These are phyloP conservation scores for Ceriagrion tenellum DNA, from an alignment of 2,888 invertebrate species.

Conservation along the genomic window DNA sequence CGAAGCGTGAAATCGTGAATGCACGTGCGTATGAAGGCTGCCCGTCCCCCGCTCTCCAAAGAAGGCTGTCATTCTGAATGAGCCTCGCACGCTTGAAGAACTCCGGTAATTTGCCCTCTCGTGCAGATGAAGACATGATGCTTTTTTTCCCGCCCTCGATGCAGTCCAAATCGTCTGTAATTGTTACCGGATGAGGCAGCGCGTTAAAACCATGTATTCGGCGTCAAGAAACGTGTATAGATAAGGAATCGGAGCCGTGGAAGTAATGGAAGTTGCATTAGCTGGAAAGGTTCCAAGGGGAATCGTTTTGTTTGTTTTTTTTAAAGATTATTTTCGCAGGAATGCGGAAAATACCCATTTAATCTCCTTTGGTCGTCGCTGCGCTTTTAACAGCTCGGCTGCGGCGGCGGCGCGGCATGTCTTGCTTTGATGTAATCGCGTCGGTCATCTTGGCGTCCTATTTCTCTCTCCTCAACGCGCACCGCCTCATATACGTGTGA, in stretches of 20 bases:
- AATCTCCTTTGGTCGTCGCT: neutral
- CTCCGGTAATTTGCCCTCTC: neutral
- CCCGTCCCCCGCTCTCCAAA: neutral
- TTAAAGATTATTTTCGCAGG: neutral
- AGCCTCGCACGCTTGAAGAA: neutral
- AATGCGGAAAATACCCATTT: constrained; percentile 22
- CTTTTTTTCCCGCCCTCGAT: neutral
- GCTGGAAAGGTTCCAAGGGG: neutral
- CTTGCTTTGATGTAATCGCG: neutral
- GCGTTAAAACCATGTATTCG: neutral
- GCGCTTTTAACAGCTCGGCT: neutral
- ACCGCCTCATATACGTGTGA: neutral
- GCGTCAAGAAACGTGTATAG: neutral
- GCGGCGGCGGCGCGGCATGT: neutral
- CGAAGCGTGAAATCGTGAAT: neutral
- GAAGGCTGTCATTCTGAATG: neutral
- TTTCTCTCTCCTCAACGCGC: neutral
- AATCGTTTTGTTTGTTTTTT: neutral
- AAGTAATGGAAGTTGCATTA: constrained; percentile 3
- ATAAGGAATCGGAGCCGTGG: neutral
- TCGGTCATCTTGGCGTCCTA: neutral
- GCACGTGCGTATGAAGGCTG: neutral
- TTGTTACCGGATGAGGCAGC: neutral
- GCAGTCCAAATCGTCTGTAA: neutral
- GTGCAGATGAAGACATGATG: neutral